These are phyloP conservation scores for Pseudotriccus pelzelni DNA, from an alignment of 2,797 vertebrate genomes.

Conservation along the genomic window DNA sequence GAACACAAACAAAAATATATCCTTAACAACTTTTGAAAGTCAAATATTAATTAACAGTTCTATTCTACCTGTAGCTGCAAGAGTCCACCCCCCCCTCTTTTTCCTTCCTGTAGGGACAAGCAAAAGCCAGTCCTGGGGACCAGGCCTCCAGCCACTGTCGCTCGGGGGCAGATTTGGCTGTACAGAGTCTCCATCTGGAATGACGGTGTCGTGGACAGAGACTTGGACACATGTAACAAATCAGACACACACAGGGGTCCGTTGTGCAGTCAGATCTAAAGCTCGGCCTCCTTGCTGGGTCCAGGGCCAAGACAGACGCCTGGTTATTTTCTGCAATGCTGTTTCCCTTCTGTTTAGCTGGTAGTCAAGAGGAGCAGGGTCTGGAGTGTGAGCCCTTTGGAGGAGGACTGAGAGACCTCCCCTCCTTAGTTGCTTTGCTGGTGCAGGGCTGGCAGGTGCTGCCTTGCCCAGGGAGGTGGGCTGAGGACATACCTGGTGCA, in stretches of 20 bases:
- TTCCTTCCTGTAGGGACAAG: slow-evolving; percentile 21
- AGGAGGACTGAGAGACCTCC: background rate
- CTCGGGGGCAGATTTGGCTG: background rate
- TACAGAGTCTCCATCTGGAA: slow-evolving; percentile 28
- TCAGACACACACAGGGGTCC: slow-evolving; percentile 32
- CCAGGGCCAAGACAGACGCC: slow-evolving; percentile 31
- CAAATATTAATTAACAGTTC: slow-evolving; percentile 75
- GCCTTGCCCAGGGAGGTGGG: slow-evolving; percentile 12
- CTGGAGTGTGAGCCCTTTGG: slow-evolving; percentile 65
- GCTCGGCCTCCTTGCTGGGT: slow-evolving; percentile 5
- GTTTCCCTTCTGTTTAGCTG: slow-evolving; percentile 54
- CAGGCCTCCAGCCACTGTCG: background rate
- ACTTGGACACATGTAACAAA: slow-evolving; percentile 34
- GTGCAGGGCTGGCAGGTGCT: slow-evolving; percentile 25
- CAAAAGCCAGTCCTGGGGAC: slow-evolving; percentile 3
- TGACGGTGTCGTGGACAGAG: slow-evolving; percentile 3
- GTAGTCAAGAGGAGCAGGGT: slow-evolving; percentile 54
- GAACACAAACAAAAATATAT: slow-evolving; percentile 82
- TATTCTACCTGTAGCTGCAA: slow-evolving; percentile 70
- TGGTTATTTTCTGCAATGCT: slow-evolving; percentile 23
- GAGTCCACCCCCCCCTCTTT: slow-evolving; percentile 2
- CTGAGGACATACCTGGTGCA: slow-evolving; percentile 25
- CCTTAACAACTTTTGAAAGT: slow-evolving; percentile 78
- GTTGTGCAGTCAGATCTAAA: slow-evolving; percentile 44
- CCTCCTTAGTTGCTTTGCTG: slow-evolving; percentile 48